These are phyloP conservation scores for Colinus virginianus DNA, from an alignment of 2,113 vertebrate genomes.

Conservation along the genomic window DNA sequence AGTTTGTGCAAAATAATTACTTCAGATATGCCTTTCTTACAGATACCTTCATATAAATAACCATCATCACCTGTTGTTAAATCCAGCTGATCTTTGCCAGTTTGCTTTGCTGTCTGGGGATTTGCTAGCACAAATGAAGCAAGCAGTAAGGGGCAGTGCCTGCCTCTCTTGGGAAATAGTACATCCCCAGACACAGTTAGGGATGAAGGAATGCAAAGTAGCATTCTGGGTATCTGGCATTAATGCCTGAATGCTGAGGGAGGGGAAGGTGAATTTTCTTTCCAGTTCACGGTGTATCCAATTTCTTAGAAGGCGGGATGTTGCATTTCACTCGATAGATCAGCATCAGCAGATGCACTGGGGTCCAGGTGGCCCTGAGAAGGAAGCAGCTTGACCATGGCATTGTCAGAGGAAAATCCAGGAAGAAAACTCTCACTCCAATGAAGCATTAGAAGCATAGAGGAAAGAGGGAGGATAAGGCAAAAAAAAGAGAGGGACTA, in stretches of 20 bases:
- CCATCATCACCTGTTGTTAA: neutral
- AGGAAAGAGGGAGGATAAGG: neutral
- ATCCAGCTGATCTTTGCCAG: constrained; percentile 18
- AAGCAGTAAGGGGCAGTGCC: neutral
- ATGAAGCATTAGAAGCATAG: neutral
- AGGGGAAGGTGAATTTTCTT: neutral
- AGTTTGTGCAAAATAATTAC: neutral
- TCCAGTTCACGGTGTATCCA: neutral
- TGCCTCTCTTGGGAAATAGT: neutral
- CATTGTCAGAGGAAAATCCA: too few species aligned
- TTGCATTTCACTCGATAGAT: neutral
- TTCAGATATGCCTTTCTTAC: neutral
- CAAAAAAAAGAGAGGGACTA: neutral
- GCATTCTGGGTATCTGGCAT: neutral
- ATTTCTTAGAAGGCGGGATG: neutral
- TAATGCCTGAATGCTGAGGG: neutral
- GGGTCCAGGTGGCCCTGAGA: neutral
- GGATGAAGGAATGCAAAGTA: neutral
- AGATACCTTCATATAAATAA: constrained; percentile 12
- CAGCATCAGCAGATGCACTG: accelerated
- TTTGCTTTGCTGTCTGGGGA: neutral
- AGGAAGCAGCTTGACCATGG: neutral
- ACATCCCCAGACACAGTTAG: neutral
- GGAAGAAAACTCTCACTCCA: too few species aligned
- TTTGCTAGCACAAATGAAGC: neutral